Percentiles rank a stretch among this genome's conserved stretches.
Evolutionary conservation across 2,797 vertebrate species (phyloP).

Genomic region (Nothura maculosa): DNA sequence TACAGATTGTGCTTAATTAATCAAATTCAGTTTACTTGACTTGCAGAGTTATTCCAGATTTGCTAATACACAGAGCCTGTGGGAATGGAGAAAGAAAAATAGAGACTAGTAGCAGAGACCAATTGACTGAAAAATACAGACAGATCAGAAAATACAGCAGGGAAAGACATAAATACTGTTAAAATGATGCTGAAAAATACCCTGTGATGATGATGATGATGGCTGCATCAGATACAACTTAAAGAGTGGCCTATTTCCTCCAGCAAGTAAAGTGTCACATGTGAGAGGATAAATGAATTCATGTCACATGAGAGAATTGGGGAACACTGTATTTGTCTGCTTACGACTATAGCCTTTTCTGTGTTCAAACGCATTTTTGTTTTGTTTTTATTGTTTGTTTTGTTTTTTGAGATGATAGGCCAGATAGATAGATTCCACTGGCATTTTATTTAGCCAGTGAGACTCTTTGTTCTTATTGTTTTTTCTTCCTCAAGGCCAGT

Average conservation of each 20-base stretch:
- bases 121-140: neutral
- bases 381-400: neutral
- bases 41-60: neutral
- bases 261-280: accelerated
- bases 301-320: neutral
- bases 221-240: accelerated
- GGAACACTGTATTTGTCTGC: neutral
- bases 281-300: neutral
- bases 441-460: neutral
- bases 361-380: neutral
- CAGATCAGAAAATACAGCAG: neutral
- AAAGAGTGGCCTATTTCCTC: neutral
- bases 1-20: neutral
- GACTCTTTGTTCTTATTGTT: neutral
- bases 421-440: neutral
- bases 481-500: neutral
- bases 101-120: neutral
- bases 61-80: neutral
- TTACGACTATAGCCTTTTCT: neutral
- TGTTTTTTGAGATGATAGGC: neutral
- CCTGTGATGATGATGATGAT: neutral
- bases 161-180: neutral
- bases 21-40: neutral
- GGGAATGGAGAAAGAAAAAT: neutral
- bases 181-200: neutral